phyloP scores from a whole-genome alignment of 1,140 invertebrate genomes.

The Araneus ventricosus region DNA sequence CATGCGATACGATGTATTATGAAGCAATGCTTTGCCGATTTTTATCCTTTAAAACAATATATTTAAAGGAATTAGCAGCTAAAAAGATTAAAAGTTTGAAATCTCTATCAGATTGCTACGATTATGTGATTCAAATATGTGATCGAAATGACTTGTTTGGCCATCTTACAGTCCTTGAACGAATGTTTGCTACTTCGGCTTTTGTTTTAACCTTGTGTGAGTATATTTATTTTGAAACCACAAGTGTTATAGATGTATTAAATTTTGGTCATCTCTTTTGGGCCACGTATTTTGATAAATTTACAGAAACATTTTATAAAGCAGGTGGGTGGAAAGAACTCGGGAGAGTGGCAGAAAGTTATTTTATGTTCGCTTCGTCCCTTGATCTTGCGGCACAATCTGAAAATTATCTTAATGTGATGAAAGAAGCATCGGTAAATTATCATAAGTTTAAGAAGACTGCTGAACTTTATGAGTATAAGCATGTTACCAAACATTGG shows the following conservation, averaged over 20 bases:
- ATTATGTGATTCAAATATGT: background rate
- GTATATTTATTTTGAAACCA: background rate
- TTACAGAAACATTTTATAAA: background rate
- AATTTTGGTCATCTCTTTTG: background rate
- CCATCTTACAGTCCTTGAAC: background rate
- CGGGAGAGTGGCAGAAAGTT: background rate
- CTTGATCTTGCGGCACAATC: background rate
- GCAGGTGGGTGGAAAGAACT: background rate
- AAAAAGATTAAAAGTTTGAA: background rate
- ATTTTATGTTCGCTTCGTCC: background rate
- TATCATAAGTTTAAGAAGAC: too few species aligned
- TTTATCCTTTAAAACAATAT: background rate
- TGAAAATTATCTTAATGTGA: too few species aligned
- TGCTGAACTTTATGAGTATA: too few species aligned
- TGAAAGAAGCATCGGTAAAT: too few species aligned
- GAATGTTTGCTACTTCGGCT: background rate
- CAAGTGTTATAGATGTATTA: background rate
- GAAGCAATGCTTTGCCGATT: background rate
- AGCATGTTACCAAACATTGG: too few species aligned
- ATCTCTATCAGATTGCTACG: background rate
- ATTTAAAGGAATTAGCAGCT: background rate
- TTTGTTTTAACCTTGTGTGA: background rate
- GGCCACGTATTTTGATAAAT: background rate
- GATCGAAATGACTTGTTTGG: background rate
- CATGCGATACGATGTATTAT: background rate